A percentile compares a stretch with the other conserved stretches of the same genome.
These are phyloP conservation scores for Desmodus rotundus DNA, from an alignment of 2,113 vertebrate species.

Conservation along the genomic window DNA sequence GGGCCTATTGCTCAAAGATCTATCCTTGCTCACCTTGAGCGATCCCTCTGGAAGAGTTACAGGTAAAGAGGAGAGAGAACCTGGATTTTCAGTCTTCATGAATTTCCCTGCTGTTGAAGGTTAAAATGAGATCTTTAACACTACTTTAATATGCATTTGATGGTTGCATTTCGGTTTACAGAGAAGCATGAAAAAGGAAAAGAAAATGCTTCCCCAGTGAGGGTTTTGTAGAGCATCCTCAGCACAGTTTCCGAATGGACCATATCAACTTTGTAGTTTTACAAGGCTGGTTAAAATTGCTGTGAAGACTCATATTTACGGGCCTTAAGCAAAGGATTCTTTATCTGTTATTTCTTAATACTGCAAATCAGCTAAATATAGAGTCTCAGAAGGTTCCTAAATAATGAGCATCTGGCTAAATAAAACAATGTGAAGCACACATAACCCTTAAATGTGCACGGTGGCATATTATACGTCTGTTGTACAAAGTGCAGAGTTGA, in stretches of 20 bases:
- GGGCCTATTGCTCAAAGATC: background rate
- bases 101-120: conserved; percentile 62
- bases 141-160: conserved; percentile 54
- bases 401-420: conserved; percentile 77
- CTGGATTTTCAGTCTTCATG: conserved; percentile 53
- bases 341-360: conserved; percentile 67
- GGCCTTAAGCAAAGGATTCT: conserved; percentile 73
- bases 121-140: conserved; percentile 66
- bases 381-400: conserved; percentile 72
- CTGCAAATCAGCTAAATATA: conserved; percentile 71
- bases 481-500: conserved; percentile 69
- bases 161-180: conserved; percentile 59
- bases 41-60: background rate
- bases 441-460: conserved; percentile 68
- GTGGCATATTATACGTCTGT: conserved; percentile 63
- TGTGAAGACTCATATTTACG: conserved; percentile 69
- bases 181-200: conserved; percentile 58
- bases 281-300: conserved; percentile 69
- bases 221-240: conserved; percentile 43
- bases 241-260: conserved; percentile 59
- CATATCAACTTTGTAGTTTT: conserved; percentile 65
- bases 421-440: conserved; percentile 66
- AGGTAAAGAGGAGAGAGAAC: background rate
- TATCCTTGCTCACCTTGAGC: background rate
- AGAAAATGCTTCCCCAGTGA: conserved; percentile 62